Percentiles rank a stretch among this genome's conserved stretches.
These are phyloP conservation scores for Tupiocoris notatus DNA, from an alignment of 2,888 invertebrate genomes.

Conservation along the genomic window DNA sequence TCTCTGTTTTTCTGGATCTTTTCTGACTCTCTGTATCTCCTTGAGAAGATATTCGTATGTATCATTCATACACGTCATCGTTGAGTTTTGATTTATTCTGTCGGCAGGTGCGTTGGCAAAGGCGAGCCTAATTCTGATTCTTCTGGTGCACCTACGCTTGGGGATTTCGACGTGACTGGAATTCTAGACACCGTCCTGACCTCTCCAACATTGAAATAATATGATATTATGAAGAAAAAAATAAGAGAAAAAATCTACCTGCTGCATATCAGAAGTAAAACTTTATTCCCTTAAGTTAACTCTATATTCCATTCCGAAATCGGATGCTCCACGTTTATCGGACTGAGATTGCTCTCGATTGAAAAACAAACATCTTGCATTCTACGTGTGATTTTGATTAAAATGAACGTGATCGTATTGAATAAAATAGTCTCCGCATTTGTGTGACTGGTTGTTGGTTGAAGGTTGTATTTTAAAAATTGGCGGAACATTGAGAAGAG, in stretches of 20 bases:
- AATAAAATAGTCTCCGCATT: not conserved
- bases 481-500: not conserved
- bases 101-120: constrained; percentile 8
- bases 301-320: not conserved
- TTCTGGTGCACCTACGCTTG: not conserved
- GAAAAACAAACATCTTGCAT: not conserved
- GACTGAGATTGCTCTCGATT: not conserved
- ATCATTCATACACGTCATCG: no score
- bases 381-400: not conserved
- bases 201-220: not conserved
- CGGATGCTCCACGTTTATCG: not conserved
- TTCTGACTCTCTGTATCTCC: no score
- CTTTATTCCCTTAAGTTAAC: constrained; percentile 6
- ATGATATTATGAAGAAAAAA: not conserved
- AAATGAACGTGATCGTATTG: not conserved
- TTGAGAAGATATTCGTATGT: no score
- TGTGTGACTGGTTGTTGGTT: not conserved
- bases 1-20: no score
- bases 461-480: not conserved
- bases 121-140: not conserved
- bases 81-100: no score
- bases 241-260: not conserved
- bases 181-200: not conserved
- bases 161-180: constrained; percentile 27
- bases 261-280: constrained; percentile 34